A percentile compares a stretch with the other conserved stretches of the same genome.
phyloP scores from a whole-genome alignment of 2,888 invertebrate genomes.

The Caenorhabditis plicata region DNA sequence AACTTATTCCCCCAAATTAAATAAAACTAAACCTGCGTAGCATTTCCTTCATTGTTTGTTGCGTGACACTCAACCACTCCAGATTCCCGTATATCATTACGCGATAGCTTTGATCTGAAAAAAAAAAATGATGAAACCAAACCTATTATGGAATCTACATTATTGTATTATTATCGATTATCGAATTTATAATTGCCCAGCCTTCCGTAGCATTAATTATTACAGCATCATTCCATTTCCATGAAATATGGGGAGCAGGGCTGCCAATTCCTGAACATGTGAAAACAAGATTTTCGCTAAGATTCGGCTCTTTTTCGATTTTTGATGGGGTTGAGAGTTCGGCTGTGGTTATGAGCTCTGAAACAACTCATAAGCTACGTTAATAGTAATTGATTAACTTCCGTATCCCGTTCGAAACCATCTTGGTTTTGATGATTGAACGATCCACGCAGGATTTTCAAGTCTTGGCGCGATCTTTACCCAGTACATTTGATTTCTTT shows the following conservation, averaged over 20 bases:
- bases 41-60: slow-evolving; percentile 29
- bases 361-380: slow-evolving; percentile 2
- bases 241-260: slow-evolving; percentile 38
- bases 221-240: slow-evolving; percentile 36
- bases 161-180: slow-evolving; percentile 14
- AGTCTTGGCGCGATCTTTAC: slow-evolving; percentile 35
- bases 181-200: slow-evolving; percentile 24
- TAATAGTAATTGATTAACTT: slow-evolving; percentile 20
- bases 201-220: slow-evolving; percentile 24
- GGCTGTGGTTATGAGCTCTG: slow-evolving; percentile 33
- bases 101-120: slow-evolving; percentile 26
- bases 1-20: too few species aligned
- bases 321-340: slow-evolving; percentile 22
- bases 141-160: slow-evolving; percentile 4
- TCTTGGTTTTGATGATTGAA: slow-evolving; percentile 46
- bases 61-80: slow-evolving; percentile 25
- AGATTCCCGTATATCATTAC: slow-evolving; percentile 18
- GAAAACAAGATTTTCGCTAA: slow-evolving; percentile 18
- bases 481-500: slow-evolving; percentile 41
- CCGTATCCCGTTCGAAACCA: slow-evolving; percentile 43
- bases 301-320: slow-evolving; percentile 35
- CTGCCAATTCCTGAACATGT: slow-evolving; percentile 37
- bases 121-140: background rate
- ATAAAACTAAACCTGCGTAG: background rate
- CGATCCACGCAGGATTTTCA: slow-evolving; percentile 30